Evolutionary conservation across 2,888 invertebrate genomes (phyloP).

Genomic region (Seira sanloemensis): DNA sequence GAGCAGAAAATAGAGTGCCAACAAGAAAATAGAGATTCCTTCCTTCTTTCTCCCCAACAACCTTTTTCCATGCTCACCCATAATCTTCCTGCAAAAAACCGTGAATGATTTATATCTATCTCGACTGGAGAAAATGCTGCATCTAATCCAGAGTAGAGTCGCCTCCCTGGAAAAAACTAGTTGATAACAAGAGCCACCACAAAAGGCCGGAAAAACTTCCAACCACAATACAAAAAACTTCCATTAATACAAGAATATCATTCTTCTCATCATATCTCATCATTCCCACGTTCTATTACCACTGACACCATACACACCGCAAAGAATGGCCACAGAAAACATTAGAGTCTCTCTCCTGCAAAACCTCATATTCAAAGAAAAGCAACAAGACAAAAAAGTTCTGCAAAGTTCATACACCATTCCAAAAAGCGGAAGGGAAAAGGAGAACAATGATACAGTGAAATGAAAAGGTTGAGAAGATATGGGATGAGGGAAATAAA

Average conservation of each 20-base stretch:
- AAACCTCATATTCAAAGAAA: slow-evolving; percentile 9
- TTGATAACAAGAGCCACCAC: background rate
- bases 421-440: background rate
- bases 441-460: slow-evolving; percentile 2
- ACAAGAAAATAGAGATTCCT: slow-evolving; percentile 1
- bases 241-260: background rate
- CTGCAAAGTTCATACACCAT: background rate
- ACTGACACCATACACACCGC: slow-evolving; percentile 11
- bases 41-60: background rate
- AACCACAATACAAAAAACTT: background rate
- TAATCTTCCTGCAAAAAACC: background rate
- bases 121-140: slow-evolving; percentile 1
- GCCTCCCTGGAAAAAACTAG: background rate
- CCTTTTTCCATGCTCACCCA: background rate
- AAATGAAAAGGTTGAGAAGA: background rate
- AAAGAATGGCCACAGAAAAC: slow-evolving; percentile 3
- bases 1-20: background rate
- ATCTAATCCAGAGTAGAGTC: background rate
- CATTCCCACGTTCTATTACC: slow-evolving; percentile 1
- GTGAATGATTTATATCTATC: background rate
- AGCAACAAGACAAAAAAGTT: slow-evolving; percentile 12
- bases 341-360: background rate
- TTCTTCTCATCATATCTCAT: slow-evolving; percentile 12
- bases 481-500: too few species aligned
- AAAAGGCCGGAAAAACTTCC: background rate